Evolutionary conservation across 1,140 invertebrate species (phyloP).

Genomic region (Caenorhabditis brenneri): DNA sequence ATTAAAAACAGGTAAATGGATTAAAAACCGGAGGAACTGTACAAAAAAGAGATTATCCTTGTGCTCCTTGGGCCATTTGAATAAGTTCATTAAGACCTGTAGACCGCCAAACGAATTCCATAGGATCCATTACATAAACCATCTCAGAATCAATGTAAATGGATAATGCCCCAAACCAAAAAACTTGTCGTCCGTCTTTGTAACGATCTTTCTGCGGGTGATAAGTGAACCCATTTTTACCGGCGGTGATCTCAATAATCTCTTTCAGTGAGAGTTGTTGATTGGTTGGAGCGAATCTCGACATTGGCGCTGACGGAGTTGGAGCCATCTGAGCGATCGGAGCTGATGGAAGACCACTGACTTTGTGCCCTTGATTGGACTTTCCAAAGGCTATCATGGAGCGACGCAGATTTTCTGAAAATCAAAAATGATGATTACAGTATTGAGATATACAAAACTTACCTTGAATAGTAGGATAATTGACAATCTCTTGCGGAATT

Average conservation of each 20-base stretch:
- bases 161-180: constrained; percentile 51
- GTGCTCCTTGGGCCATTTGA: constrained; percentile 31
- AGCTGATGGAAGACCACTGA: neutral
- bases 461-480: constrained; percentile 56
- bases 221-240: constrained; percentile 38
- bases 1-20: neutral
- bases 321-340: constrained; percentile 26
- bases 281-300: neutral
- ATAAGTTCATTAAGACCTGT: constrained; percentile 43
- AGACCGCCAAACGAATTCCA: constrained; percentile 40
- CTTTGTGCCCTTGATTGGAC: neutral
- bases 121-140: constrained; percentile 40
- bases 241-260: constrained; percentile 47
- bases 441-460: neutral
- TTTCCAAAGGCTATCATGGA: neutral
- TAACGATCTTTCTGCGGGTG: constrained; percentile 43
- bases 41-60: neutral
- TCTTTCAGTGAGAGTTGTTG: constrained; percentile 47
- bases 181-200: constrained; percentile 51
- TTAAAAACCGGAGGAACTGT: too few species aligned
- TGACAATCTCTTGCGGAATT: constrained; percentile 55
- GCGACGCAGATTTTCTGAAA: constrained; percentile 37
- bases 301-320: neutral
- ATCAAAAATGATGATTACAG: neutral
- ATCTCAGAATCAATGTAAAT: constrained; percentile 46